Percentiles rank a stretch among this genome's conserved stretches.
Conservation (phyloP, 2,113 vertebrate genomes). For the Chloebia gouldiae region DNA sequence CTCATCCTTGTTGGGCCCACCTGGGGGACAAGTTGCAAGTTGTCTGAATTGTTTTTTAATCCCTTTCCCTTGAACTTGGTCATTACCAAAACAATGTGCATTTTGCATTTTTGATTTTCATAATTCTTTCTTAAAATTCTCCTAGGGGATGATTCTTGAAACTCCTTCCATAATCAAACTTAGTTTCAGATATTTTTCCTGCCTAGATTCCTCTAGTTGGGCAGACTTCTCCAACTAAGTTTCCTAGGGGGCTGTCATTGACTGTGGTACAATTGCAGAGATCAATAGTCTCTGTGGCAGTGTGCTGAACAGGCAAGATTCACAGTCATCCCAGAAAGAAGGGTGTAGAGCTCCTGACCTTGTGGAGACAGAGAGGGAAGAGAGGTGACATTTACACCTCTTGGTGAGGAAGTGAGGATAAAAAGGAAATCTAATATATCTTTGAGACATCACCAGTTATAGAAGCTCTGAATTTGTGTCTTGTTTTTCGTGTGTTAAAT, state of each 20-base stretch:
- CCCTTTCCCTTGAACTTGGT: background rate
- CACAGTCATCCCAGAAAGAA: background rate
- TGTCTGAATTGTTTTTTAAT: background rate
- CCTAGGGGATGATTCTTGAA: background rate
- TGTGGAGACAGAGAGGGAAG: background rate
- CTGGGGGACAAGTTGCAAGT: background rate
- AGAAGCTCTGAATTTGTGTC: background rate
- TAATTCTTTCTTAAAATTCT: background rate
- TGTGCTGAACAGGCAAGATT: constrained; percentile 33
- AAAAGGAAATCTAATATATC: background rate
- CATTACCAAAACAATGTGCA: background rate
- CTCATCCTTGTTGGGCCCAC: background rate
- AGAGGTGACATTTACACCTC: constrained; percentile 26
- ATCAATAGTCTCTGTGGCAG: constrained; percentile 15
- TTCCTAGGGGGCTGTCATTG: background rate
- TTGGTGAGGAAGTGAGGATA: background rate
- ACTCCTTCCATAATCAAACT: background rate
- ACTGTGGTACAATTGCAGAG: background rate
- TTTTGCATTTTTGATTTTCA: background rate
- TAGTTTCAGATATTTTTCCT: background rate
- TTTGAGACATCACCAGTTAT: background rate
- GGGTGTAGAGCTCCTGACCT: constrained; percentile 14
- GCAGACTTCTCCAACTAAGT: background rate
- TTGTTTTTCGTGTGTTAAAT: background rate
- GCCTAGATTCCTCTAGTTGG: background rate